Evolutionary conservation across 2,888 invertebrate genomes (phyloP), one percentile per base, ranked within the genome.

Genomic region (Isotomurus palustris): DNA sequence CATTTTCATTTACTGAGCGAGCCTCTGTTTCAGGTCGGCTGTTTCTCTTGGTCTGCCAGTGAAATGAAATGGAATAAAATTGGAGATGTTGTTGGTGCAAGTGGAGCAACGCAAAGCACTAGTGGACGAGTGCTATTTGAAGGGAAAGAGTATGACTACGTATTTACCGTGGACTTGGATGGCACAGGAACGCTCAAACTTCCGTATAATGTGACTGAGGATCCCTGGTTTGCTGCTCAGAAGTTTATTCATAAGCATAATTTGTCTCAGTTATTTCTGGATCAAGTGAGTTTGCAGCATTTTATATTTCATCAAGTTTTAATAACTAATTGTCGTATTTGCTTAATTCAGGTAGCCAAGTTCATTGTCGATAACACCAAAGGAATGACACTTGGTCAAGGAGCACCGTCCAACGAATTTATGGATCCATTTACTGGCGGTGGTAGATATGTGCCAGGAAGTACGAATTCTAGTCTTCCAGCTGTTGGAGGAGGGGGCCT

Each of bases 151-250:
- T 97, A 94, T 73, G 97, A 97, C 77, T 95, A 84, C 76, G 94
- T 96, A 27, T 96, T 97, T 75, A 87, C 84, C 66, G 91, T 97
- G n/a, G 95, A 95, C 72, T 86, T 96, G 54, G 94, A 94, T 73
- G 91, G 88, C 1, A 83, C 84, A 47, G 90, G 91, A 0, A 84
- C 91, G 0, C 78, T 95, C 19, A 93, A 96, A 75, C 78, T 97
- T 64, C 94, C 95, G 0, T 97, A 86, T 75, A 94, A 97, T 76
- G 82, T 81, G 59, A 84, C 82, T 21, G 91, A 97, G 68, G 94
- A 97, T 77, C 93, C 95, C 0, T 96, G 92, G 87, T 80, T 82
- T 51, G 88, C 87, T 0, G 95, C 97, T 0, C 91, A 96, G 74
- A 79, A 83, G 27, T 97, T 97, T 74, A 87, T 96, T 64, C 84